Evolutionary conservation across 2,888 invertebrate species (phyloP), one percentile per base, ranked within the genome.

Genomic region (Mesorhabditis sp.): DNA sequence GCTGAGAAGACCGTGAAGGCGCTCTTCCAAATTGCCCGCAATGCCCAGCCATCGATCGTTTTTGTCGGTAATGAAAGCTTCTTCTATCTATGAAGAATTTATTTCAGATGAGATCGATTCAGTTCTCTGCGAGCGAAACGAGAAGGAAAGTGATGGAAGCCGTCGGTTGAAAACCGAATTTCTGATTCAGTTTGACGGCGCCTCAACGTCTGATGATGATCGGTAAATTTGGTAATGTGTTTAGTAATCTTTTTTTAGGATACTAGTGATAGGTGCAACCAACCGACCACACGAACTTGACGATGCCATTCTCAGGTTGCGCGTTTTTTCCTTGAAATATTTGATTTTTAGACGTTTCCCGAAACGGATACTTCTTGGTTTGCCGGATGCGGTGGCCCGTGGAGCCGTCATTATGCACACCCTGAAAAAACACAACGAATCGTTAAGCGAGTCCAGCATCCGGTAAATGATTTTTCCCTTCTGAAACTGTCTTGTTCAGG

Each of bases 31-130:
- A 93, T 96, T 68, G 97, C 97, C 4, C 90, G 95, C 72, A 94
- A 96, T 86, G 88, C 96, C 73, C 93, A 94, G 78, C 89, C 89
- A 10, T 84, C 88, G 50, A 87, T 89, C 72, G 87, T 89, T 67
- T 89, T 89, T 79, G 89, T 89, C 74, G 89, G 89, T 89, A 79
- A 64, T 28, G 28, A 28, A 28, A 28, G 28, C 28, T 28, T 28
- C 28, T 28, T 28, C 28, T 28, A 28, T 28, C 28, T 28, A 28
- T 28, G 28, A 28, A 28, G 28, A 28, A 61, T 69, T 93, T 85
- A 93, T 94, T 88, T 91, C 93, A 87, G 97, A 98, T 88, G 98
- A 98, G 88, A 93, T 98, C 28, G 97, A 98, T 88, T 97, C 97
- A 42, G 87, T 98, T 72, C 89, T 98, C 62, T 94, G 93, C 83